Percentiles rank a stretch among this genome's conserved stretches.
These are phyloP conservation scores for Chrysina gloriosa DNA, from an alignment of 2,888 invertebrate genomes.

Conservation along the genomic window DNA sequence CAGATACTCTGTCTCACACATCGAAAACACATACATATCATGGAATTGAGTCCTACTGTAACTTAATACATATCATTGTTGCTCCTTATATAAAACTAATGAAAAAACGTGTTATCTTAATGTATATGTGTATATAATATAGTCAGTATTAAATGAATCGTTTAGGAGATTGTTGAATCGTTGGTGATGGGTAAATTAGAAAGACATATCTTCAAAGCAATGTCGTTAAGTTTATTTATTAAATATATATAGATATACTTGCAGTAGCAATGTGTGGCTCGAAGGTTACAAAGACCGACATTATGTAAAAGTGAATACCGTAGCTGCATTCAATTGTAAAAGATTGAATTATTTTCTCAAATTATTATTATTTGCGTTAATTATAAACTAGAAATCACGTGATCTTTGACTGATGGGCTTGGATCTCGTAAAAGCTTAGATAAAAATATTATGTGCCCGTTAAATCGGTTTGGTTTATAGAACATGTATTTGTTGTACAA, in stretches of 20 bases:
- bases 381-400: no score
- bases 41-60: conserved; percentile 51
- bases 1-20: conserved; percentile 31
- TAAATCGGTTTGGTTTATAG: no score
- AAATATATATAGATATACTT: conserved; percentile 12
- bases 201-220: conserved; percentile 13
- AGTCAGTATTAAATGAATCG: conserved; percentile 37
- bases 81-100: conserved; percentile 25
- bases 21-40: conserved; percentile 53
- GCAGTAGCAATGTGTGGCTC: conserved; percentile 28
- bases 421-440: no score
- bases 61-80: conserved; percentile 45
- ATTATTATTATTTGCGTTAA: no score
- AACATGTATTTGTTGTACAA: no score
- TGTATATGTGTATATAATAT: conserved; percentile 44
- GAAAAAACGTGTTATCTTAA: conserved; percentile 24
- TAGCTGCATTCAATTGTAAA: no score
- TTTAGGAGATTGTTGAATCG: conserved; percentile 22
- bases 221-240: conserved; percentile 12
- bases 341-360: no score
- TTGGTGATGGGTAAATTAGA: conserved; percentile 1
- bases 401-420: no score
- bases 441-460: no score
- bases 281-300: conserved; percentile 3
- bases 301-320: no score